A percentile compares a stretch with the other conserved stretches of the same genome.
These are phyloP conservation scores for Noctua pronuba DNA, from an alignment of 2,888 invertebrate species.

Conservation along the genomic window DNA sequence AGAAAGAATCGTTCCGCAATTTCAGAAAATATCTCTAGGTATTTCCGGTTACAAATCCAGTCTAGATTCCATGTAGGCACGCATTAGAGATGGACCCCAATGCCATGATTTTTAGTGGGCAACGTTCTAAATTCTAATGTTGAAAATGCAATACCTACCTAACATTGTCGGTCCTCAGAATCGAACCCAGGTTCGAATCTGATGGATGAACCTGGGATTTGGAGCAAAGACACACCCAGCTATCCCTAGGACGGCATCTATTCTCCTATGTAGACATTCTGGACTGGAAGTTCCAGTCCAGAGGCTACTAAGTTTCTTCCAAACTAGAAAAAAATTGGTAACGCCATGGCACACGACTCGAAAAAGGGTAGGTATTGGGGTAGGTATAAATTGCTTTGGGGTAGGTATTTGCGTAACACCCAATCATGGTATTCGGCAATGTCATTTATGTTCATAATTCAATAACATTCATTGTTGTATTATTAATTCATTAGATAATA, in stretches of 20 bases:
- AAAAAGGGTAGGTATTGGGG: not conserved
- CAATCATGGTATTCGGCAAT: not conserved
- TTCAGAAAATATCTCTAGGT: slow-evolving; percentile 3
- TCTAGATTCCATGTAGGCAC: no score
- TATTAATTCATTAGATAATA: not conserved
- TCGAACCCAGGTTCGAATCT: not conserved
- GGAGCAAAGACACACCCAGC: not conserved
- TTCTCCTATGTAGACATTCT: not conserved
- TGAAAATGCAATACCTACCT: not conserved
- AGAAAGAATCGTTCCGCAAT: slow-evolving; percentile 6
- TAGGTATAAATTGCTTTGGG: no score
- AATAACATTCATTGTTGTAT: not conserved
- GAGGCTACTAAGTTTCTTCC: not conserved
- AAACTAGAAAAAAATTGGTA: not conserved
- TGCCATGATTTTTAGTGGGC: not conserved
- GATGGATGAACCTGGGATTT: not conserved
- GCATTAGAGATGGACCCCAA: not conserved
- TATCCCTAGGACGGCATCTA: not conserved
- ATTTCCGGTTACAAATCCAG: not conserved
- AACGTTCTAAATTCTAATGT: not conserved
- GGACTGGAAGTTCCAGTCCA: not conserved
- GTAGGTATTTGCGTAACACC: not conserved
- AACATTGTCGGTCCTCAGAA: not conserved
- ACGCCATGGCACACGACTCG: not conserved
- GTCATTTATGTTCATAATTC: not conserved